These are phyloP conservation scores for Agelastica alni DNA, from an alignment of 2,888 invertebrate genomes.

Conservation along the genomic window DNA sequence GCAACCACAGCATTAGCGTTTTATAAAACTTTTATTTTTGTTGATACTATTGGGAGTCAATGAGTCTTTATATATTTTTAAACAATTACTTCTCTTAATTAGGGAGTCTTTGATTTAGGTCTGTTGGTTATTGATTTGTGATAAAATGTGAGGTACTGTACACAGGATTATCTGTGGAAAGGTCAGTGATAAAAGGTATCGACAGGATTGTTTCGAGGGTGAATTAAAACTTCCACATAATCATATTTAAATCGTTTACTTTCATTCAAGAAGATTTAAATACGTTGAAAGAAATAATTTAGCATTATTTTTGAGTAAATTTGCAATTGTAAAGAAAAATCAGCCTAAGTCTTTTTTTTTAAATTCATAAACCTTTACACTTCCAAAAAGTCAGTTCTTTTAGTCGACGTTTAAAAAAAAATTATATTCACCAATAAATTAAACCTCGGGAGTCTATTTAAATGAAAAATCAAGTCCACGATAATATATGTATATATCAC, in stretches of 20 bases:
- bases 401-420: constrained; percentile 3
- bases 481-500: constrained; percentile 10
- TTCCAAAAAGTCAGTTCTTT: constrained; percentile 20
- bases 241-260: constrained; percentile 52
- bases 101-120: too few species aligned
- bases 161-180: too few species aligned
- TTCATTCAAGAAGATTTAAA: constrained; percentile 45
- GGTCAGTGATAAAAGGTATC: too few species aligned
- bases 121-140: too few species aligned
- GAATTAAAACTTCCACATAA: too few species aligned
- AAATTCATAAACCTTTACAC: constrained; percentile 15
- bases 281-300: constrained; percentile 37
- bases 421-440: constrained; percentile 16
- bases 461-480: constrained; percentile 23
- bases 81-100: too few species aligned
- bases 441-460: constrained; percentile 10
- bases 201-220: too few species aligned
- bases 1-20: too few species aligned
- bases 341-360: constrained; percentile 23
- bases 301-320: constrained; percentile 33
- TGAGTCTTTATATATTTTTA: too few species aligned
- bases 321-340: constrained; percentile 34
- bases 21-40: too few species aligned
- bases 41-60: too few species aligned
- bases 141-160: too few species aligned